Base-by-base conservation (phyloP, 2,797 vertebrate species). In the Thripadectes ignobilis region DNA sequence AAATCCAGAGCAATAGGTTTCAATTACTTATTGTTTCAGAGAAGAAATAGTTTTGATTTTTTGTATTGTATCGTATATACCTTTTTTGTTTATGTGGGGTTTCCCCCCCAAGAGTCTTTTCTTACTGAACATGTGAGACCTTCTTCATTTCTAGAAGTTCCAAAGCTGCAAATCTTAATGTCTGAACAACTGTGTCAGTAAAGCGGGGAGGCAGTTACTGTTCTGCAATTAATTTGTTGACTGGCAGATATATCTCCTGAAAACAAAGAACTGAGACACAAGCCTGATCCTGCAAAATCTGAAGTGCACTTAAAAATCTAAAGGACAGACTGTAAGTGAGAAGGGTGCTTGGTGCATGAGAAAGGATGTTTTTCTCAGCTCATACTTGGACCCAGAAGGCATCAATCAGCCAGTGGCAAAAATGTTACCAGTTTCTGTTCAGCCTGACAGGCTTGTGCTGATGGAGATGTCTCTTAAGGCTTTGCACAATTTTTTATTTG, bases 251-350 rank as follows among this genome's bases (percentile, higher is more conserved):
- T 3, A 67, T 93, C 73, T 90, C 71, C 74, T 71, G 46, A 80
- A 96, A 94, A 93, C 74, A 86, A 88, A 88, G 83, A 51, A 63
- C 86, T 65, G 57, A 86, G 88, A 67, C 39, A 7, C 0, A 14
- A 81, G 49, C 61, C 71, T 61, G 45, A 89, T 92, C 71, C 46
- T 76, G 77, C 77, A 79, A 77, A 85, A 89, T 32, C 39, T 86
- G 49, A 86, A 89, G 41, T 29, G 59, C 83, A 39, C 80, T 93
- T 92, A 79, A 90, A 83, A 94, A 94, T 67, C 66, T 82, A 92
- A 94, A 92, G 74, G 88, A 81, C 93, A 89, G 38, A n/a, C 55
- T 90, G 39, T 41, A 58, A 80, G 79, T 66, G 73, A 80, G 83
- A 88, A 82, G 36, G 32, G 62, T 84, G 66, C 58, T 89, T 81